Evolutionary conservation across 2,888 invertebrate genomes (phyloP).

Genomic region (Thysanoteuthis rhombus): DNA sequence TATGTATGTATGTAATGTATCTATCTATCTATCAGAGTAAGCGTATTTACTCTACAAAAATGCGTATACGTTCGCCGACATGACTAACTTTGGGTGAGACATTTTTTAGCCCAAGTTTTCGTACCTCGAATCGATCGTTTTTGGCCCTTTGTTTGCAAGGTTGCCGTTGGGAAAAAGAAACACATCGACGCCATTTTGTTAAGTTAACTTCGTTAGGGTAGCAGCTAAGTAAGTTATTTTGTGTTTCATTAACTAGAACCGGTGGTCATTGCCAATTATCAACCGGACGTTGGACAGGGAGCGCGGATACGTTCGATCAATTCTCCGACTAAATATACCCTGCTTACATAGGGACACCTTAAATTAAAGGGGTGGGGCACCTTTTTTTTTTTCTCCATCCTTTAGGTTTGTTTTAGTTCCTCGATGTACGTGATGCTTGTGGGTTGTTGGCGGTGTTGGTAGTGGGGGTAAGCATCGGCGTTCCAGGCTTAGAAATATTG

Average conservation of each 20-base stretch:
- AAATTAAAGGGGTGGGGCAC: not conserved
- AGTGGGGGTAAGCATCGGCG: not conserved
- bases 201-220: not conserved
- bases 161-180: not conserved
- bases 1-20: too few species aligned
- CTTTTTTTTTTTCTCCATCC: not conserved
- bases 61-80: too few species aligned
- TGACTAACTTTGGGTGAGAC: not conserved
- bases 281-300: not conserved
- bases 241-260: not conserved
- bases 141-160: not conserved
- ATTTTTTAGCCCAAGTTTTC: not conserved
- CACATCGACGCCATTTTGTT: not conserved
- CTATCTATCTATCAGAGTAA: too few species aligned
- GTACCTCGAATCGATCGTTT: not conserved
- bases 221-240: slow-evolving; percentile 12
- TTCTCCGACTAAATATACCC: not conserved
- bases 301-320: not conserved
- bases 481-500: not conserved
- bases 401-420: too few species aligned
- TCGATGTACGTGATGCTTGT: not conserved
- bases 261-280: not conserved
- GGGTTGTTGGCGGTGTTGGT: not conserved
- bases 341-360: not conserved
- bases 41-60: too few species aligned